Conservation (phyloP, 64 coral and sea anemone species). For the Stylophora pistillata region DNA sequence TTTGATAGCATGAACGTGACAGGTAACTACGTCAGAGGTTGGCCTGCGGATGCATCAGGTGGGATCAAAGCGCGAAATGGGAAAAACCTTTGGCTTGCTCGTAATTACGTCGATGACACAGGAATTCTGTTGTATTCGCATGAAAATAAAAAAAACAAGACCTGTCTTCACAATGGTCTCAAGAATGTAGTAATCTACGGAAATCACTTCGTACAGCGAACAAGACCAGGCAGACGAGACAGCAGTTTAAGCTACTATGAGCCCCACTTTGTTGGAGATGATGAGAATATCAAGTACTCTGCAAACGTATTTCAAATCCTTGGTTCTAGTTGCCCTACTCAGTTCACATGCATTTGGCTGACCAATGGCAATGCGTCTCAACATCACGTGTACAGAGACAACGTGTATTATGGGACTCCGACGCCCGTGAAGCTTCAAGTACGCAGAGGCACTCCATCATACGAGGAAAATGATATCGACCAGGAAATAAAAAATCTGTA, state of each 20-base stretch:
- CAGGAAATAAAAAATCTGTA: not conserved
- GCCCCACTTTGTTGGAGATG: not conserved
- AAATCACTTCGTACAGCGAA: constrained; percentile 32
- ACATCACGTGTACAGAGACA: constrained; percentile 40
- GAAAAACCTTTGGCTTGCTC: no score
- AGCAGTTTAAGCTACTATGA: constrained; percentile 22
- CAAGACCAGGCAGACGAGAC: not conserved
- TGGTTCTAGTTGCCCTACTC: not conserved
- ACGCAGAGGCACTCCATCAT: not conserved
- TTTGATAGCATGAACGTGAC: not conserved
- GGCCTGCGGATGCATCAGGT: not conserved
- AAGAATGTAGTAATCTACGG: constrained; percentile 44
- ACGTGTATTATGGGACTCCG: not conserved
- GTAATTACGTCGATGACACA: no score
- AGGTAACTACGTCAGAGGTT: constrained; percentile 42
- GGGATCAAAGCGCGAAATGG: no score
- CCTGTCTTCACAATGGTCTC: not conserved
- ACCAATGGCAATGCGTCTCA: constrained; percentile 13
- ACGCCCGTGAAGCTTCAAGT: not conserved
- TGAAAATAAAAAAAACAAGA: not conserved
- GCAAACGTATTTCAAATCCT: constrained; percentile 43
- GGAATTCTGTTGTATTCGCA: constrained; percentile 22
- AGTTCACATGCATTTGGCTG: constrained; percentile 18
- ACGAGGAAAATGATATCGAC: not conserved
- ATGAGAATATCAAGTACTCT: constrained; percentile 36